Evolutionary conservation across 2,888 invertebrate genomes (phyloP).

Genomic region (Baronia brevicornis): DNA sequence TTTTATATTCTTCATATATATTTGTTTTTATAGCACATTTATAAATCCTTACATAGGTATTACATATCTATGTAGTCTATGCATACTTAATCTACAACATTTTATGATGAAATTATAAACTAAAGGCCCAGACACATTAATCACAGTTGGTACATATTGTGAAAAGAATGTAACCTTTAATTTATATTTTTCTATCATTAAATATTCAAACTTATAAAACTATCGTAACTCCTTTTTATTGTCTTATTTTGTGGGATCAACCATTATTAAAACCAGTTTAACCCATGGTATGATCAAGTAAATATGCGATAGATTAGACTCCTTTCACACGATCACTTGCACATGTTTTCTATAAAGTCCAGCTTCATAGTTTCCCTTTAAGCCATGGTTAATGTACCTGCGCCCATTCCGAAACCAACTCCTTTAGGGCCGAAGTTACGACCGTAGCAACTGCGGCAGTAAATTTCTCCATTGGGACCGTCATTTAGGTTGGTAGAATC

Average conservation of each 20-base stretch:
- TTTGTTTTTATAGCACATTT: slow-evolving; percentile 28
- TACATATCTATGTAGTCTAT: slow-evolving; percentile 14
- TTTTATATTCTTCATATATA: slow-evolving; percentile 33
- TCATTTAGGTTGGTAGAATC: slow-evolving; percentile 94
- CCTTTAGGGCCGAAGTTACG: slow-evolving; percentile 92
- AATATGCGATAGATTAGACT: slow-evolving; percentile 54
- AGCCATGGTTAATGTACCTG: slow-evolving; percentile 92
- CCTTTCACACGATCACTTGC: slow-evolving; percentile 59
- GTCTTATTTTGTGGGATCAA: slow-evolving; percentile 66
- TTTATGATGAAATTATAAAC: slow-evolving; percentile 73
- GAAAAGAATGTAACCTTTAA: slow-evolving; percentile 76
- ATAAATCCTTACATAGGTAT: slow-evolving; percentile 28
- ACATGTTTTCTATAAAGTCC: slow-evolving; percentile 55
- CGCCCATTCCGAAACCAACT: slow-evolving; percentile 93
- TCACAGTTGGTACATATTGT: slow-evolving; percentile 63
- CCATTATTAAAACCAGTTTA: slow-evolving; percentile 75
- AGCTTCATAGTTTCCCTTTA: slow-evolving; percentile 74
- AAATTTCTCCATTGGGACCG: slow-evolving; percentile 94
- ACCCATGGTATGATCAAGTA: slow-evolving; percentile 63
- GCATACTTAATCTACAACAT: slow-evolving; percentile 43
- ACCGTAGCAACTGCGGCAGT: slow-evolving; percentile 93
- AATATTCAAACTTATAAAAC: slow-evolving; percentile 51
- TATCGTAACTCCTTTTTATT: slow-evolving; percentile 32
- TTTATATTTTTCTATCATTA: slow-evolving; percentile 70
- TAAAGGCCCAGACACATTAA: slow-evolving; percentile 74